Conservation (phyloP, 2,888 invertebrate species). For the Helobdella robusta region DNA sequence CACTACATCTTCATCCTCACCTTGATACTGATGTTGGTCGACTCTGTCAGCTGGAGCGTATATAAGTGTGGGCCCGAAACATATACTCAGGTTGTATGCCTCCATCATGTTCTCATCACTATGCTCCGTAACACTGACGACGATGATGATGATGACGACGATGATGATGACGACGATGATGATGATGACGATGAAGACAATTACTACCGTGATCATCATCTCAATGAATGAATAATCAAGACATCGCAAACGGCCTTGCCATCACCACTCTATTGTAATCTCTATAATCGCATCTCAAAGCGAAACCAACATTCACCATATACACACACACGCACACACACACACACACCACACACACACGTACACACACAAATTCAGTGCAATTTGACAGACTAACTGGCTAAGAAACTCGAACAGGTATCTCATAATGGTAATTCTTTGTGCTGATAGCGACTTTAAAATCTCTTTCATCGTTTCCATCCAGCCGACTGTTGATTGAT, state of each 20-base stretch:
- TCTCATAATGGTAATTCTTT: slow-evolving; percentile 77
- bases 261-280: too few species aligned
- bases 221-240: too few species aligned
- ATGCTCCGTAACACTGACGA: slow-evolving; percentile 69
- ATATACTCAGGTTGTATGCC: slow-evolving; percentile 91
- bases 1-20: too few species aligned
- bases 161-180: slow-evolving; percentile 16
- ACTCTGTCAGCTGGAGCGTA: slow-evolving; percentile 84
- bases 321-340: not conserved
- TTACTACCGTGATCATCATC: not conserved
- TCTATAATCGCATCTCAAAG: too few species aligned
- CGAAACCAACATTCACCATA: not conserved
- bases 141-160: not conserved
- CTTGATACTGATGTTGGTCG: too few species aligned
- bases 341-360: not conserved
- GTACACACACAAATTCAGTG: too few species aligned
- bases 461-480: slow-evolving; percentile 8
- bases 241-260: too few species aligned
- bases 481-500: not conserved
- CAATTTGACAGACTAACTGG: slow-evolving; percentile 62
- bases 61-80: slow-evolving; percentile 91
- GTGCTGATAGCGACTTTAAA: slow-evolving; percentile 64
- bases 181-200: not conserved
- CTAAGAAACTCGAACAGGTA: slow-evolving; percentile 91
- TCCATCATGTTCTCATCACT: slow-evolving; percentile 97